Evolutionary conservation across 2,888 invertebrate species (phyloP), one percentile per base, ranked within the genome.

Genomic region (Flexamia atlantica): DNA sequence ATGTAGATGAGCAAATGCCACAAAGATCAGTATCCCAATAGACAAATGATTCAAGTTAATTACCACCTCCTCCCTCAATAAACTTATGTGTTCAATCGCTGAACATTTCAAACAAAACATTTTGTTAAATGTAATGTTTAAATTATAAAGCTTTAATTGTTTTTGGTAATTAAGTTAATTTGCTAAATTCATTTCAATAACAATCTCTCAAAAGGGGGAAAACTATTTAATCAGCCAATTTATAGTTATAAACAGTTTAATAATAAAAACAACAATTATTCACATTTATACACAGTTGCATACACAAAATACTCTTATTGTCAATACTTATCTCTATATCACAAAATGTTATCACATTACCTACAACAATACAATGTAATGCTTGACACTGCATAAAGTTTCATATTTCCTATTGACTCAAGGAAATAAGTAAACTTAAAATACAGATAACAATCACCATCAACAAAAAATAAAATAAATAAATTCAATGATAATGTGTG

Each of bases 321-420:
- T 68, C 68, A 68, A 68, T 17, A 68, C 72, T 72, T 72, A 72
- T 36, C 17, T 12, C 72, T 72, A 72, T 72, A 72, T 72, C 72
- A 72, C 72, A 72, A 72, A 70, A 42, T 36, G 36, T 23, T 72
- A 72, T 72, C 72, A 72, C 72, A 72, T 72, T 36, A 72, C 36
- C 30, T 32, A 72, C n/a, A 72, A 20, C 7, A 20, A 40, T 42
- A 72, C 42, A 72, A 42, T 23, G 7, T 36, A 36, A 7, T 25
- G n/a, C 7, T 30, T 32, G 9, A 32, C 30, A 30, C 30, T n/a
- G 7, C 32, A 20, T 28, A 68, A 17, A 32, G 30, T 68, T 68
- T 30, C 25, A 0, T 68, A 32, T 4, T 68, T 30, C 36, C 32
- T 36, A 68, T 30, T 20, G 12, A 28, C 28, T 68, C 3, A 14